Evolutionary conservation across 2,113 vertebrate genomes (phyloP).

Genomic region (Motacilla alba): DNA sequence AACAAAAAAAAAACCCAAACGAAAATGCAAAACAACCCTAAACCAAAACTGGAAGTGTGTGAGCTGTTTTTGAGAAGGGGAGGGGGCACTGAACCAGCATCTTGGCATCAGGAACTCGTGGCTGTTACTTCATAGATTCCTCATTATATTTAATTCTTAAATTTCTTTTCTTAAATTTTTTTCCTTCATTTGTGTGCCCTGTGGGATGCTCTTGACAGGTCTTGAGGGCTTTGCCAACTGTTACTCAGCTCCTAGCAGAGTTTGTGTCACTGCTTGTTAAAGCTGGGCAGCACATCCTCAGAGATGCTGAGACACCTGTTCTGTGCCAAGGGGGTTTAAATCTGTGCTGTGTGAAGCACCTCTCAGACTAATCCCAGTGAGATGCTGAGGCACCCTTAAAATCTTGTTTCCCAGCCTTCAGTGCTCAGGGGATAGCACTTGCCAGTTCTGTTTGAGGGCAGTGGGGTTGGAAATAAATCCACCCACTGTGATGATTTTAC

Average conservation of each 20-base stretch:
- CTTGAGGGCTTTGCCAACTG: background rate
- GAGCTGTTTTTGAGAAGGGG: background rate
- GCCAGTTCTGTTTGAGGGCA: background rate
- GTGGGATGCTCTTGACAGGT: background rate
- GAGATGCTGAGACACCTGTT: background rate
- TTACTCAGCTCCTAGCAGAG: rapidly evolving
- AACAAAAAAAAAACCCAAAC: background rate
- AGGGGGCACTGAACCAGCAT: background rate
- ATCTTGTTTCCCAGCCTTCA: background rate
- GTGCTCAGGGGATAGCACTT: background rate
- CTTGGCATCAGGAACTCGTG: background rate
- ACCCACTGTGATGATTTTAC: background rate
- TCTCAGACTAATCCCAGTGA: rapidly evolving
- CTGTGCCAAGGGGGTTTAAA: background rate
- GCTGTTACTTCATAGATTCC: background rate
- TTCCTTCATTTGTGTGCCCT: background rate
- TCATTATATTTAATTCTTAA: background rate
- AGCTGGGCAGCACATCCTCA: background rate
- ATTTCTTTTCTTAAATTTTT: background rate
- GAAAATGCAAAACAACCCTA: background rate
- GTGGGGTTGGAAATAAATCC: background rate
- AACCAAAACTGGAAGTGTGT: background rate
- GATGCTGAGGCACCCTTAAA: background rate
- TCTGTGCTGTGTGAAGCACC: background rate
- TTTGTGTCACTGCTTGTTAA: background rate